phyloP scores from a whole-genome alignment of 2,113 vertebrate species.

The Suricata suricatta region DNA sequence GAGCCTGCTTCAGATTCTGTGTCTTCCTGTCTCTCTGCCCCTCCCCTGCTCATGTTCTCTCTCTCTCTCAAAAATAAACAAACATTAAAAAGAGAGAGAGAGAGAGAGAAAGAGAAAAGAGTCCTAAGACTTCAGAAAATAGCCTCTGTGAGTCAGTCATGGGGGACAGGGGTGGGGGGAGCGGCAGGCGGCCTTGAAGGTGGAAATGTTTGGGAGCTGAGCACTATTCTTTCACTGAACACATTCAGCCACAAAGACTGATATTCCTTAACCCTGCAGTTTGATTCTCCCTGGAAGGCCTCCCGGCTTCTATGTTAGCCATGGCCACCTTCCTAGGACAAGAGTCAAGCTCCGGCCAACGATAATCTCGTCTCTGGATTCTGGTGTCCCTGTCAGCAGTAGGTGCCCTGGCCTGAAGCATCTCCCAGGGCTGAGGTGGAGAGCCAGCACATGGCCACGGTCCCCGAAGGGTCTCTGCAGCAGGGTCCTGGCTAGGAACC shows the following conservation, averaged over 20 bases:
- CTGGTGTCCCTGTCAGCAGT: neutral
- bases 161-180: neutral
- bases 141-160: fast-evolving
- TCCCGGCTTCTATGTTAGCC: neutral
- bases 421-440: neutral
- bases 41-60: too few species aligned
- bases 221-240: fast-evolving
- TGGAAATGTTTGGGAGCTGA: neutral
- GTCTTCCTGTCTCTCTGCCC: too few species aligned
- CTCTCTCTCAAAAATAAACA: too few species aligned
- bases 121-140: neutral
- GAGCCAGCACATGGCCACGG: neutral
- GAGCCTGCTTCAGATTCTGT: too few species aligned
- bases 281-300: neutral
- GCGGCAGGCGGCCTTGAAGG: neutral
- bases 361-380: neutral
- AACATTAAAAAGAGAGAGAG: too few species aligned
- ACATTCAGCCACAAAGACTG: too few species aligned
- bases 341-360: neutral
- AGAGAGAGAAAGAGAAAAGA: too few species aligned
- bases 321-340: neutral
- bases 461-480: neutral
- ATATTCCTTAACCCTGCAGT: neutral
- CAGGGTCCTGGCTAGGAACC: neutral
- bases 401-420: neutral